phyloP scores from a whole-genome alignment of 2,113 vertebrate genomes.

The Eulemur macaco region DNA sequence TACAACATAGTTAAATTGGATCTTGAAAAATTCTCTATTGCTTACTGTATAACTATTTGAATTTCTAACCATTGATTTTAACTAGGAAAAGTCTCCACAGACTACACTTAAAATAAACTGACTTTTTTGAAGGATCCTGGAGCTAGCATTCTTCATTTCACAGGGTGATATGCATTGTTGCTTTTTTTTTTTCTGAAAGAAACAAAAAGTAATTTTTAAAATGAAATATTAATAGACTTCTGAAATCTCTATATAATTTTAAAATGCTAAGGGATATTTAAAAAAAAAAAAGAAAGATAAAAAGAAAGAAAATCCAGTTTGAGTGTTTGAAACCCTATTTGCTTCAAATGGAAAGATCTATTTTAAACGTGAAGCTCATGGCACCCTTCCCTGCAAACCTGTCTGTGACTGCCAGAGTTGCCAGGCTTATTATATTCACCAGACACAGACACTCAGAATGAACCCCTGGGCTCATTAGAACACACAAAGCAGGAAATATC shows the following conservation, averaged over 20 bases:
- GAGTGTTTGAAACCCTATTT: neutral
- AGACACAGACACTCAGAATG: conserved; percentile 74
- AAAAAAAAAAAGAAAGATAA: neutral
- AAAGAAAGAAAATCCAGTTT: neutral
- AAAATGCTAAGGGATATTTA: neutral
- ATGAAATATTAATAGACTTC: neutral
- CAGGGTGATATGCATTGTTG: neutral
- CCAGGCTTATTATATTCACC: conserved; percentile 78
- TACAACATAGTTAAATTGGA: neutral
- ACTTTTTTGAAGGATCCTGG: neutral
- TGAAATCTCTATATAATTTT: neutral
- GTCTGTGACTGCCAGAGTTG: conserved; percentile 80
- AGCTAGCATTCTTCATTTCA: neutral
- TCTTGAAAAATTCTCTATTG: neutral
- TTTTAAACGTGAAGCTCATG: conserved; percentile 77
- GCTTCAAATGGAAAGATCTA: conserved; percentile 65
- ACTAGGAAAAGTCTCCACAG: neutral
- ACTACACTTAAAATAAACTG: neutral
- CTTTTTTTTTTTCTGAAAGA: neutral
- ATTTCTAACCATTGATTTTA: neutral
- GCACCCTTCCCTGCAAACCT: conserved; percentile 53
- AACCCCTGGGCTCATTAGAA: conserved; percentile 78
- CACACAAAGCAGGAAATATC: conserved; percentile 67
- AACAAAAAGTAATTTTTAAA: neutral
- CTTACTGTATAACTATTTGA: neutral